Conservation (phyloP, 2,797 vertebrate species). For the Tapirus indicus region DNA sequence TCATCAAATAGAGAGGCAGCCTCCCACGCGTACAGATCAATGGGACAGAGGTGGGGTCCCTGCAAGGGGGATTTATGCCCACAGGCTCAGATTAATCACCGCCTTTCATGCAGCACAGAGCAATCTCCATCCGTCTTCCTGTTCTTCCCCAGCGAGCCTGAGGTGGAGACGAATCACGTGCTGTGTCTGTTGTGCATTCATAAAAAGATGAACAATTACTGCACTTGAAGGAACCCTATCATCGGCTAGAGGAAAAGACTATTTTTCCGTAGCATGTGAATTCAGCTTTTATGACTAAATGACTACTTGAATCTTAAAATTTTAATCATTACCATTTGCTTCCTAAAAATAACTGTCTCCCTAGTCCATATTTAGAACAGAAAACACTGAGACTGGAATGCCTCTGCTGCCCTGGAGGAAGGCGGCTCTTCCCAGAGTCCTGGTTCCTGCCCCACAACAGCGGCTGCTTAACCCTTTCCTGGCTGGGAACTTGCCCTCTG, state of each 20-base stretch:
- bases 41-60: background rate
- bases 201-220: conserved; percentile 84
- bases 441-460: background rate
- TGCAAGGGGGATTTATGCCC: background rate
- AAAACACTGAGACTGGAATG: conserved; percentile 60
- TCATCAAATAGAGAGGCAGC: fast-evolving
- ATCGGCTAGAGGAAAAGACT: conserved; percentile 87
- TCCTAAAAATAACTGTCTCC: conserved; percentile 86
- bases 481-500: fast-evolving
- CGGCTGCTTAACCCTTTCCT: background rate
- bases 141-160: conserved; percentile 79
- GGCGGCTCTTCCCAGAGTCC: background rate
- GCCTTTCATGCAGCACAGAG: background rate
- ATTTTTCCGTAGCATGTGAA: conserved; percentile 84
- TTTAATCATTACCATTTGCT: conserved; percentile 88
- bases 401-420: conserved; percentile 32
- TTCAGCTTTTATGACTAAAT: conserved; percentile 87
- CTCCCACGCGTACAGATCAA: fast-evolving
- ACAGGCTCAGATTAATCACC: conserved; percentile 42
- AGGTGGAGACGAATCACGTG: conserved; percentile 81
- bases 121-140: background rate
- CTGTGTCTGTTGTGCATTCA: conserved; percentile 82
- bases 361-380: conserved; percentile 79
- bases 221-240: conserved; percentile 85
- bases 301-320: conserved; percentile 84